Percentiles rank a stretch among this genome's conserved stretches.
phyloP scores from a whole-genome alignment of 2,888 invertebrate genomes.

The Lissocephala sabroskyi region DNA sequence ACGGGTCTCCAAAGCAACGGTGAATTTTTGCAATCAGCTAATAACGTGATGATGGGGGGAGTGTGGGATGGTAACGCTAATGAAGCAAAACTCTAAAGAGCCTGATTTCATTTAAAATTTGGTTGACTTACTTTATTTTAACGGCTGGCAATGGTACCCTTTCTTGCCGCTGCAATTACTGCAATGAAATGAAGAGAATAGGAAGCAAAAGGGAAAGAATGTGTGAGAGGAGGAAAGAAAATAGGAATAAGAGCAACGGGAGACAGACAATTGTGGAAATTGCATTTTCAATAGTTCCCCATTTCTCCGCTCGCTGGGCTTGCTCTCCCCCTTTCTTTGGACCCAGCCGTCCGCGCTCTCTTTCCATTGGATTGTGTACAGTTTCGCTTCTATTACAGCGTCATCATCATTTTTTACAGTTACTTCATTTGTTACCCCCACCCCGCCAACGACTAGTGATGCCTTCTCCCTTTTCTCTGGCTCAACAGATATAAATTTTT shows the following conservation, averaged over 20 bases:
- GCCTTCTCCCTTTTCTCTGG: conserved; percentile 27
- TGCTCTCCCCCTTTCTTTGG: background rate
- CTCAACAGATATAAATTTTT: conserved; percentile 57
- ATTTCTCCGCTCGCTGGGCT: background rate
- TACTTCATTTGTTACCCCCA: conserved; percentile 14
- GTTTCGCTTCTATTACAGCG: conserved; percentile 10
- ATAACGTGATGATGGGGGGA: background rate
- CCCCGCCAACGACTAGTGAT: conserved; percentile 27
- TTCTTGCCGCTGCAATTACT: conserved; percentile 39
- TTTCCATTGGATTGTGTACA: background rate
- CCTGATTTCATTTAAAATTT: conserved; percentile 57
- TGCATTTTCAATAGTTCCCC: conserved; percentile 55
- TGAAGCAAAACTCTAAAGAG: conserved; percentile 38
- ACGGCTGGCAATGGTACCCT: too few relatives aligned
- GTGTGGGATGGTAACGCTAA: conserved; percentile 15
- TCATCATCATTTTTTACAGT: conserved; percentile 41
- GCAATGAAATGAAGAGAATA: background rate
- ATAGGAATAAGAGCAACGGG: too few relatives aligned
- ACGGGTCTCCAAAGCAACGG: too few relatives aligned
- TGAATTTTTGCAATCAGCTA: too few relatives aligned
- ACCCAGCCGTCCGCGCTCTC: background rate
- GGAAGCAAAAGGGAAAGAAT: background rate
- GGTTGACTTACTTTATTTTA: conserved; percentile 28
- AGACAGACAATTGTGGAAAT: conserved; percentile 34
- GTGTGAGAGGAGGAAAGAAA: background rate